Evolutionary conservation across 2,888 invertebrate species (phyloP), one percentile per base, ranked within the genome.

Genomic region (Lasioglossum morio): DNA sequence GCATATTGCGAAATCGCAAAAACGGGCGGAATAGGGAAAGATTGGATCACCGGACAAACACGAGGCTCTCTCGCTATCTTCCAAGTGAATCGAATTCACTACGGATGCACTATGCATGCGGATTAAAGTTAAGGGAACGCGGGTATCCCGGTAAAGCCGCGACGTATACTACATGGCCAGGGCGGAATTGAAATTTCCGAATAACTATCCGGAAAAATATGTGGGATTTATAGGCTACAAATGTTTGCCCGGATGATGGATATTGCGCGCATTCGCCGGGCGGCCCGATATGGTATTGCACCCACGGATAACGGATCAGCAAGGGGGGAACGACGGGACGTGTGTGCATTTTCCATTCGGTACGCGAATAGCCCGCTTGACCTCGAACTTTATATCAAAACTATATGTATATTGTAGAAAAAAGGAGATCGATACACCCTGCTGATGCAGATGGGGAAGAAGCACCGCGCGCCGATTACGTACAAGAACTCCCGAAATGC

Each of bases 381-480:
- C 81, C 84, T 78, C 81, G 84, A 81, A 87, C 66, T 79, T 79
- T 57, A 34, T 46, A 72, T 79, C 77, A 66, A 77, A 75, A 37
- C 19, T 30, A 30, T n/a, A 27, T 16, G 3, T 34, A 27, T 16
- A 34, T 34, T 34, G 1, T 34, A 75, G 48, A 37, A 77, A 72
- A 66, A 73, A 14, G 23, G 8, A 23, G 27, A 73, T 80, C 84
- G 76, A 85, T 85, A 79, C 30, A 12, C 16, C 57, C 27, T 27
- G 57, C 19, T 72, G 83, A 74, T 37, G 19, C 23, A 78, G 73
- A 80, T 10, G 34, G 34, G 30, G n/a, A 76, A 37, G 53, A n/a
- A 57, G 73, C 63, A 27, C n/a, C 12, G 43, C 12, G 43, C 14
- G 43, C 12, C 10, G 14, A 43, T 43, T 43, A 43, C 43, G 10